Conservation (phyloP, 1,140 invertebrate genomes). For the Latrodectus geometricus region DNA sequence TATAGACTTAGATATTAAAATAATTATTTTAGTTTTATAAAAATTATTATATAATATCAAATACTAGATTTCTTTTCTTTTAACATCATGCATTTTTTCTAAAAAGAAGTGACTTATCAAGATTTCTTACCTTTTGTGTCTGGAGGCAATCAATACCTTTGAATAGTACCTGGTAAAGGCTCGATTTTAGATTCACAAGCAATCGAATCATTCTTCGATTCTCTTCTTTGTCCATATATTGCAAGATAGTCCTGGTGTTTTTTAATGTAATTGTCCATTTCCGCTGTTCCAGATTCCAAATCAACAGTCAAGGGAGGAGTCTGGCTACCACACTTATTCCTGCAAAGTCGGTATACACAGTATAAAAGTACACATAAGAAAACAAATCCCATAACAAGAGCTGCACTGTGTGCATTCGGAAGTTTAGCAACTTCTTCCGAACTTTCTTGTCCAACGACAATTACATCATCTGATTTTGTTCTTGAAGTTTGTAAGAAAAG, state of each 20-base stretch:
- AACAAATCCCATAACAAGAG: slow-evolving; percentile 37
- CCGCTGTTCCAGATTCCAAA: neutral
- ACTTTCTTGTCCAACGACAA: slow-evolving; percentile 2
- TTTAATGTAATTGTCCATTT: slow-evolving; percentile 19
- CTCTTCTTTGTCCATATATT: slow-evolving; percentile 30
- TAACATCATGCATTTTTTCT: no score
- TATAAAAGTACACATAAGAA: slow-evolving; percentile 23
- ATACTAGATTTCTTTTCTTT: no score
- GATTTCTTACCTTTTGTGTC: no score
- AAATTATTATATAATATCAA: no score
- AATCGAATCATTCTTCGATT: neutral
- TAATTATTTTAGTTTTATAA: no score
- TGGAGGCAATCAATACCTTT: no score
- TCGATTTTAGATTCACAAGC: neutral
- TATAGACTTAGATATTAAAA: no score
- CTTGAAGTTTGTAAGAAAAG: no score
- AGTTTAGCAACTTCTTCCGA: slow-evolving; percentile 7
- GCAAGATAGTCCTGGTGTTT: slow-evolving; percentile 30
- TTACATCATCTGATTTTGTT: slow-evolving; percentile 2
- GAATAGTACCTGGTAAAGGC: no score
- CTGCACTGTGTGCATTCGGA: slow-evolving; percentile 45
- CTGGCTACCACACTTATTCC: neutral
- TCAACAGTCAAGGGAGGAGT: neutral
- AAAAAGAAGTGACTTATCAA: no score
- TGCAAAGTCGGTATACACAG: slow-evolving; percentile 20